These are phyloP conservation scores for Drosophila serrata DNA, from an alignment of 1,140 invertebrate species.

Conservation along the genomic window DNA sequence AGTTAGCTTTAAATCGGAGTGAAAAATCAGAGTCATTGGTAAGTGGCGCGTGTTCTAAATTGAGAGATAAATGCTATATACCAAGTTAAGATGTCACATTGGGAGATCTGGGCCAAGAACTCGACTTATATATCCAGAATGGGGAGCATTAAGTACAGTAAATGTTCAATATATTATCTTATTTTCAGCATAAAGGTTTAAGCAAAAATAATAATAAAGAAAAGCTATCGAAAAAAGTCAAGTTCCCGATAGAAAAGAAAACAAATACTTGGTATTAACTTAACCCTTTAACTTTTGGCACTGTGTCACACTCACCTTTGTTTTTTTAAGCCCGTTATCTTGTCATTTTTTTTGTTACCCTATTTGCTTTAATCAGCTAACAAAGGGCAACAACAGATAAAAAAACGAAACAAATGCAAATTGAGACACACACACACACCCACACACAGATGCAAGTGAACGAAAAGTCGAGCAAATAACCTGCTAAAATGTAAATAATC, in stretches of 20 bases:
- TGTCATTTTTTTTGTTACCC: constrained; percentile 9
- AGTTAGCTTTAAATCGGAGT: constrained; percentile 5
- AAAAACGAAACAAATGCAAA: constrained; percentile 55
- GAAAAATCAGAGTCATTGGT: constrained; percentile 16
- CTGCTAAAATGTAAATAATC: constrained; percentile 56
- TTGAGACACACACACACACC: constrained; percentile 29
- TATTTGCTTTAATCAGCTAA: constrained; percentile 61
- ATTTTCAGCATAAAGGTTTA: no score
- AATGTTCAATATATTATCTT: no score
- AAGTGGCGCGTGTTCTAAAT: constrained; percentile 30
- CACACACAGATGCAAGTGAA: background rate
- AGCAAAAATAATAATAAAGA: no score
- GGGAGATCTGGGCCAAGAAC: constrained; percentile 13
- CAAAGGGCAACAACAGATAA: background rate
- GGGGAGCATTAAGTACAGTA: no score
- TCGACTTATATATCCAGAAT: background rate
- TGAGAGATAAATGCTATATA: constrained; percentile 22
- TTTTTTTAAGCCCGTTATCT: constrained; percentile 12
- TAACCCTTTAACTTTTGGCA: constrained; percentile 1
- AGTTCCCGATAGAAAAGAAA: no score
- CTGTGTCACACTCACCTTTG: constrained; percentile 33
- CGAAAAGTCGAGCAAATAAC: constrained; percentile 33
- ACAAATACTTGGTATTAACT: background rate
- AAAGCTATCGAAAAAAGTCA: no score
- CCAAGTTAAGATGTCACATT: constrained; percentile 5